phyloP scores from a whole-genome alignment of 1,140 invertebrate genomes.

The Cotesia vestalis region DNA sequence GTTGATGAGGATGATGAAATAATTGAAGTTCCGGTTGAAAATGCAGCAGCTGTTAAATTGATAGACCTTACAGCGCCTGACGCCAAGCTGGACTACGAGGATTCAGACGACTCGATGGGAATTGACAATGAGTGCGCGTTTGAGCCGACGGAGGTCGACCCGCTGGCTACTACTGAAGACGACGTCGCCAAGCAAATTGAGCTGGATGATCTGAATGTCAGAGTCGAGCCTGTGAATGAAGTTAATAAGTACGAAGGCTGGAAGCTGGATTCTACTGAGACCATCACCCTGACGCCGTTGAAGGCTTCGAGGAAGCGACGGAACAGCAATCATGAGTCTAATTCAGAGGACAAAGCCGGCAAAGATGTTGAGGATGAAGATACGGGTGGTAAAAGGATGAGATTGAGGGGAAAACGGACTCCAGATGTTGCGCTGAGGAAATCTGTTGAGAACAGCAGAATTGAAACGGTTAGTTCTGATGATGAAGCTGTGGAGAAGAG shows the following conservation, averaged over 20 bases:
- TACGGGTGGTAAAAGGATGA: constrained; percentile 67
- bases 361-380: constrained; percentile 48
- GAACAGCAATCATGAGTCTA: constrained; percentile 55
- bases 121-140: constrained; percentile 55
- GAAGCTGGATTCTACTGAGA: constrained; percentile 53
- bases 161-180: constrained; percentile 48
- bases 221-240: constrained; percentile 57
- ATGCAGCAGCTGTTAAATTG: not conserved
- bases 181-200: constrained; percentile 37
- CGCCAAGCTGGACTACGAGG: constrained; percentile 32
- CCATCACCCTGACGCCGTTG: constrained; percentile 43
- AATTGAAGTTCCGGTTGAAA: not conserved
- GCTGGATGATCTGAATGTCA: constrained; percentile 44
- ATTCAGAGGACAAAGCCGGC: constrained; percentile 48
- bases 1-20: not conserved
- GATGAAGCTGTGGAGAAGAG: constrained; percentile 60
- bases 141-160: constrained; percentile 49
- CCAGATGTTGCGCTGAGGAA: constrained; percentile 67
- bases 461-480: constrained; percentile 54
- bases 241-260: constrained; percentile 51
- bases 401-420: constrained; percentile 64
- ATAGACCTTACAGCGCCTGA: constrained; percentile 24
- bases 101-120: constrained; percentile 55
- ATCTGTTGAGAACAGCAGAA: constrained; percentile 68
- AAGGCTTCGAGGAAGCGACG: constrained; percentile 56